A percentile compares a stretch with the other conserved stretches of the same genome.
phyloP scores from a whole-genome alignment of 2,888 invertebrate species.

The Lithophane leautieri region DNA sequence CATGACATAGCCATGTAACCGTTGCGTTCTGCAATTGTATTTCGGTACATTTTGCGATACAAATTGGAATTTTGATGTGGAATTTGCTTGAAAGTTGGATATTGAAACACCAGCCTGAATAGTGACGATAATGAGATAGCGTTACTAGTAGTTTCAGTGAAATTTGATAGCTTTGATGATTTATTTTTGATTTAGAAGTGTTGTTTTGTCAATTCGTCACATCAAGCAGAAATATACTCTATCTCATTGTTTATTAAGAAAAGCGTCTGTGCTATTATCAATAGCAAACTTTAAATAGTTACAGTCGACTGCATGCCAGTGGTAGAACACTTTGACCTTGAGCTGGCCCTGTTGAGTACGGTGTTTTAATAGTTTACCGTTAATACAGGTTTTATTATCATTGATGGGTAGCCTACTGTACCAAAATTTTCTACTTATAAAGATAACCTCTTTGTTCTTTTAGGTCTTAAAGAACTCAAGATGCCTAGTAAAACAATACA shows the following conservation, averaged over 20 bases:
- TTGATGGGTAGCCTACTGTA: too few species aligned
- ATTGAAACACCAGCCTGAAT: slow-evolving; percentile 67
- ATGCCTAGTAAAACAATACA: too few species aligned
- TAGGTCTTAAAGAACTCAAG: too few species aligned
- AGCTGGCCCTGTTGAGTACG: neutral
- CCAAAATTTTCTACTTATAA: neutral
- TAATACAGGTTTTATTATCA: neutral
- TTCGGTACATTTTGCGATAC: slow-evolving; percentile 75
- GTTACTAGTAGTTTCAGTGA: neutral
- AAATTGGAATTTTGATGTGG: slow-evolving; percentile 76
- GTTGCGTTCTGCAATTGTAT: slow-evolving; percentile 78
- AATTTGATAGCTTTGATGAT: neutral
- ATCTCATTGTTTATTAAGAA: too few species aligned
- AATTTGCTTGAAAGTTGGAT: slow-evolving; percentile 78
- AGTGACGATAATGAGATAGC: slow-evolving; percentile 37
- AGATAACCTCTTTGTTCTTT: neutral
- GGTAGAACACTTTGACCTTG: neutral
- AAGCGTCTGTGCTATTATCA: neutral
- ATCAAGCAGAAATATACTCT: neutral
- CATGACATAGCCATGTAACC: slow-evolving; percentile 78
- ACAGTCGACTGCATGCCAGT: too few species aligned
- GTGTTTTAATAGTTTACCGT: too few species aligned
- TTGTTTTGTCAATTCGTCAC: neutral
- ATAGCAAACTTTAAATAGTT: neutral
- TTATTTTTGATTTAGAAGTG: neutral